Conservation (phyloP, 2,113 vertebrate species). For the Leucoraja erinaceus region DNA sequence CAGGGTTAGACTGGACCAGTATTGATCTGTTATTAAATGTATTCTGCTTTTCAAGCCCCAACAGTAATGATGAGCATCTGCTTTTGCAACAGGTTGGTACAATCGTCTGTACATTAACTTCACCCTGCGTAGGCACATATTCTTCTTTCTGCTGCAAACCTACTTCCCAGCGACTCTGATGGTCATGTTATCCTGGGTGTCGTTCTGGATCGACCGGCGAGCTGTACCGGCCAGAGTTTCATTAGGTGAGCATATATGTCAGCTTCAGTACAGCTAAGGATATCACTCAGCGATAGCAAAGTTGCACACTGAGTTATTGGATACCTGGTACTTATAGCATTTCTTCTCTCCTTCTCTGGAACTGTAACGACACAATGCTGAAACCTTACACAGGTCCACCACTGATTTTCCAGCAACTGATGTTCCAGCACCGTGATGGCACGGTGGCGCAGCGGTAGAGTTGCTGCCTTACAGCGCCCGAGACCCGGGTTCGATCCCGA, state of each 20-base stretch:
- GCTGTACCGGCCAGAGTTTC: constrained; percentile 89
- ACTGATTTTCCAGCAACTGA: no score
- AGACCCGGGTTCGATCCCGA: no score
- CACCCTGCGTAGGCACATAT: constrained; percentile 81
- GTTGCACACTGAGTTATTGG: no score
- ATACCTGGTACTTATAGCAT: not conserved
- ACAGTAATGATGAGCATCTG: not conserved
- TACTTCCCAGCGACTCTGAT: constrained; percentile 86
- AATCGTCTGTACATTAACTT: constrained; percentile 90
- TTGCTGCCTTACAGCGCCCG: no score
- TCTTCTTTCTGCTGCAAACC: constrained; percentile 90
- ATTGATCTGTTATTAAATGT: not conserved
- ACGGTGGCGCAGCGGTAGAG: no score
- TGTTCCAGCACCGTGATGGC: no score
- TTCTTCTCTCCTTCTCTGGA: not conserved
- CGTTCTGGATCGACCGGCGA: constrained; percentile 84
- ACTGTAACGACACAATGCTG: no score
- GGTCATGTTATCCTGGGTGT: constrained; percentile 93
- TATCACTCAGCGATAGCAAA: not conserved
- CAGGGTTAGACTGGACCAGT: not conserved
- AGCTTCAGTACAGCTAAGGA: no score
- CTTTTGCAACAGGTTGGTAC: constrained; percentile 73
- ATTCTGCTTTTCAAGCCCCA: not conserved
- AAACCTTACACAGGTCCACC: no score
- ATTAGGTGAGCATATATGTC: constrained; percentile 63